Evolutionary conservation across 2,797 vertebrate genomes (phyloP), one percentile per base, ranked within the genome.

Genomic region (Platyrinchus mystaceus): DNA sequence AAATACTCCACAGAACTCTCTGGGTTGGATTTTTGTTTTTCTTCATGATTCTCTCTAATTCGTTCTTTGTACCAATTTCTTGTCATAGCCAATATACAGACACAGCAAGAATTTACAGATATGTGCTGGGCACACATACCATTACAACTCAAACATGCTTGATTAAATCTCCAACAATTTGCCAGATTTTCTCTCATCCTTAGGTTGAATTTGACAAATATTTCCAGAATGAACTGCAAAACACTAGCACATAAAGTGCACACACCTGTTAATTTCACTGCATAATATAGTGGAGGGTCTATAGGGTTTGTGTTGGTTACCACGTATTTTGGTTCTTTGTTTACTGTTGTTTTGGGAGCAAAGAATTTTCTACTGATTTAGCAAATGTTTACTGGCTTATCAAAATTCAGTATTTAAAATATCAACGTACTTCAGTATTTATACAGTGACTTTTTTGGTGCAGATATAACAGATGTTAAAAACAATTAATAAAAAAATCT

Each of bases 51-150:
- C 5, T 76, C 56, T 82, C 4, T 26, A n/a, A 32, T 16, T 70
- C 8, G n/a, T 41, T 75, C 37, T 44, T 55, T 44, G 2, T 14
- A 75, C 36, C 53, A 32, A 9, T 78, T 91, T 90, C 50, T 88
- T 39, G 37, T 32, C 47, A 9, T 7, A 78, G 76, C 2, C 0
- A 0, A 87, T 34, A 73, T 6, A 55, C 9, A 32, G 17, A 47
- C 14, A 28, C 1, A 14, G 10, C 1, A 2, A n/a, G 27, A 74
- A 88, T 56, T 88, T 46, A 80, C 10, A 68, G 10, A 13, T 19
- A 53, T 0, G 0, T 64, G 27, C 37, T 60, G 10, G 12, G 44
- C 6, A 63, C 24, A 43, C 5, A 14, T 3, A 1, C 5, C 44
- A 36, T 36, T 75, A 69, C 30, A 64, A 34, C 24, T 43, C 19